Base-by-base conservation (phyloP, 1,140 invertebrate genomes). In the Zaprionus ghesquierei region DNA sequence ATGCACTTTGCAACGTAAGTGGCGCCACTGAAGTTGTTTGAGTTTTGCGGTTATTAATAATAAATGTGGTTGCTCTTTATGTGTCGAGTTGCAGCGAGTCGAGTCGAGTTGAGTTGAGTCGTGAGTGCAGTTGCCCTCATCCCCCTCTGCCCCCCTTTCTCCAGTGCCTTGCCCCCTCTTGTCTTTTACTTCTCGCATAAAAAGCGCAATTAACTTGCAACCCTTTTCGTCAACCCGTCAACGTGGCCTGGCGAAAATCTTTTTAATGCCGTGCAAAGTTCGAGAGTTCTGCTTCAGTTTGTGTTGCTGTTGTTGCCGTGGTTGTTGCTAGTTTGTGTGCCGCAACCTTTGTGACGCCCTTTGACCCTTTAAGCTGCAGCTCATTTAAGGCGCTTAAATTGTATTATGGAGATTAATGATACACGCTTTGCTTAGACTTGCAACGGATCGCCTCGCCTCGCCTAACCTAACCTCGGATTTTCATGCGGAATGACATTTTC, bases 21-120 rank as follows among this genome's bases (percentile, higher is more conserved):
- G 59, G 62, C 64, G 71, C 61, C 69, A 69, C 54, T 77, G 82
- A 87, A 86, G 82, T 89, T 87, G 84, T 87, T 87, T 87, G 84
- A 80, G 77, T 79, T 82, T 79, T 82, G 84, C 70, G 82, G 79
- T 79, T 87, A 87, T 87, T 87, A 87, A 87, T 87, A 87, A 87
- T 87, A 82, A 87, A 87, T 87, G 81, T 79, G 77, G 78, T 77
- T 87, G 81, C 81, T 73, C 86, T 87, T 86, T 80, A 79, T 84
- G 73, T 41, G 35, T 15, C 78, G 18, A 22, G 18, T 46, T 10
- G 5, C n/a, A 13, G 6, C 18, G 58, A 60, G 51, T 55, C 33
- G 61, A 31, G 29, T 18, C 18, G 20, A 53, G 35, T 51, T 50
- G 51, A 55, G 56, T 46, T 58, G 51, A 59, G 60, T 41, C 49